phyloP scores from a whole-genome alignment of 2,888 invertebrate genomes.

The Clepsis dumicolana region DNA sequence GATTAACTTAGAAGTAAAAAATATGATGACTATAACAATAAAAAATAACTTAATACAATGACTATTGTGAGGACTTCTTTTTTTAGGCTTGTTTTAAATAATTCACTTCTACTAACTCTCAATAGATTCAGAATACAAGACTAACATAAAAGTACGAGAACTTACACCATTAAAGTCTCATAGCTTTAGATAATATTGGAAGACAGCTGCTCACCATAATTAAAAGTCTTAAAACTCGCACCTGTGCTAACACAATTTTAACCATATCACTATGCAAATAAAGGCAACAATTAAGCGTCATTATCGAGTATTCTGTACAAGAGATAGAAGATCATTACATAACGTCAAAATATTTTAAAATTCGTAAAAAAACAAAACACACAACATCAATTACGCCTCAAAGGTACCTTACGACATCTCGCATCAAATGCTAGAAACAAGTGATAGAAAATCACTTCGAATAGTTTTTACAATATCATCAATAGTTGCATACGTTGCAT shows the following conservation, averaged over 20 bases:
- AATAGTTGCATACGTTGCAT: conserved; percentile 16
- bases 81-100: not conserved
- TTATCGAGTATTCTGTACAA: not conserved
- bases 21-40: conserved; percentile 7
- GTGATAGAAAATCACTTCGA: not conserved
- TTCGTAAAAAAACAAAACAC: conserved; percentile 13
- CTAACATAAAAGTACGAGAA: not conserved
- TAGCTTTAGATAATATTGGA: not conserved
- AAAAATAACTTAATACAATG: not conserved
- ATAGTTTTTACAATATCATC: conserved; percentile 15
- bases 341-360: not conserved
- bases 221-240: conserved; percentile 1
- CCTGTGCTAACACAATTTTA: not conserved
- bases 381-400: conserved; percentile 14
- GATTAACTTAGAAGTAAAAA: not conserved
- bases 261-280: conserved; percentile 3
- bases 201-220: conserved; percentile 5
- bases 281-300: conserved; percentile 5
- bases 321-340: not conserved
- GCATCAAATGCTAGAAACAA: conserved; percentile 26
- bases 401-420: conserved; percentile 1
- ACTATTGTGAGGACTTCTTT: not conserved
- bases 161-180: not conserved
- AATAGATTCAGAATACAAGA: not conserved
- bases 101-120: not conserved